Conservation (phyloP, 2,888 invertebrate species). For the Clanis bilineata region DNA sequence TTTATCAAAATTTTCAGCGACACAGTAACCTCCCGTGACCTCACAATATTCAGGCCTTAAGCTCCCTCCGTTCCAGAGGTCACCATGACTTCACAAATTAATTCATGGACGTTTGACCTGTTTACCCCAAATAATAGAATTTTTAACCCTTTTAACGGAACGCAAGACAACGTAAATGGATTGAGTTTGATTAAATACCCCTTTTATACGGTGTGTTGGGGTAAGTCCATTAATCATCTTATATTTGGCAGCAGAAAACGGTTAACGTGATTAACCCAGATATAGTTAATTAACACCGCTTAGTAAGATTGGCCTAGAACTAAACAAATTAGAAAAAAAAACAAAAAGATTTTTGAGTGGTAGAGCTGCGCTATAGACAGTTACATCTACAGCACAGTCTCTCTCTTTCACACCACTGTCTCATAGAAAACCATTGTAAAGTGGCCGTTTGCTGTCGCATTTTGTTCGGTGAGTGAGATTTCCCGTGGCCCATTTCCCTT, state of each 20-base stretch:
- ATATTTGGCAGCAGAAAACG: background rate
- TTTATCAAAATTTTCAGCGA: no score
- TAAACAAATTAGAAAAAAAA: no score
- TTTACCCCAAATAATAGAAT: background rate
- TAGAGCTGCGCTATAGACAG: no score
- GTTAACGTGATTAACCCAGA: background rate
- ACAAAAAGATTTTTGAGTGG: no score
- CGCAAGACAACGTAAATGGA: background rate
- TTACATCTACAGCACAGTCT: no score
- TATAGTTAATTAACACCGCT: background rate
- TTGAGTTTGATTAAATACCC: conserved; percentile 3
- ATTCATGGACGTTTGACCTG: background rate
- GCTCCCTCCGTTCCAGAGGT: background rate
- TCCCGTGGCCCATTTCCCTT: no score
- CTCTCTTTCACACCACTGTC: no score
- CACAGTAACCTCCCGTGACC: no score
- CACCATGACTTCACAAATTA: background rate
- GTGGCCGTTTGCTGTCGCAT: no score
- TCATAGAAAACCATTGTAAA: no score
- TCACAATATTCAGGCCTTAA: background rate
- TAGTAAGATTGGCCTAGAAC: background rate
- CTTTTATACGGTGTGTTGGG: background rate
- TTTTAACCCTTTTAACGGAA: background rate
- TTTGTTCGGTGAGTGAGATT: no score
- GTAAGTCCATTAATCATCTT: background rate